These are phyloP conservation scores for Saccostrea glomerata DNA, from an alignment of 1,140 invertebrate genomes.

Conservation along the genomic window DNA sequence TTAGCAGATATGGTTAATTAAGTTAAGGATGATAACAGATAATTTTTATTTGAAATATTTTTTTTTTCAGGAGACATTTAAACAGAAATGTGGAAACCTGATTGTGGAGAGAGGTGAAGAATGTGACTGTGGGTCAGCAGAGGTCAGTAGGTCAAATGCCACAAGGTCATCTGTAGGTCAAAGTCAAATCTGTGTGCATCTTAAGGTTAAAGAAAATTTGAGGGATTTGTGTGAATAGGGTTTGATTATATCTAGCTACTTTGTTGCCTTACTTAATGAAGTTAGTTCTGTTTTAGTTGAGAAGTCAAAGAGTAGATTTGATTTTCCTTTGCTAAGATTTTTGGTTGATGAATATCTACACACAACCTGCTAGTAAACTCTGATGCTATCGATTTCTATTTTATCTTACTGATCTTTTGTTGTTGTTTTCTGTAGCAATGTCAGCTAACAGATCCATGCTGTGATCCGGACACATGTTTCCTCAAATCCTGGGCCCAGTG, in stretches of 20 bases:
- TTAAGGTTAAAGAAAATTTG: too few relatives aligned
- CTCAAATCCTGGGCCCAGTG: slow-evolving; percentile 94
- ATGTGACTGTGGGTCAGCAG: slow-evolving; percentile 83
- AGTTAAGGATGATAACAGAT: too few relatives aligned
- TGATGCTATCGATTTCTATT: not conserved
- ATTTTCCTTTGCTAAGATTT: too few relatives aligned
- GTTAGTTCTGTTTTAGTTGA: too few relatives aligned
- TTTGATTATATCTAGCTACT: too few relatives aligned
- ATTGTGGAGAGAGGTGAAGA: slow-evolving; percentile 97
- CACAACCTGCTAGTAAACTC: too few relatives aligned
- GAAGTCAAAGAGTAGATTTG: not conserved
- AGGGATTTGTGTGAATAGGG: too few relatives aligned
- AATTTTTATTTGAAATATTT: too few relatives aligned
- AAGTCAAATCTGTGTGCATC: not conserved
- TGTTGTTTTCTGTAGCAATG: slow-evolving; percentile 85
- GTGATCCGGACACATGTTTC: slow-evolving; percentile 96
- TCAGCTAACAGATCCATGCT: slow-evolving; percentile 89
- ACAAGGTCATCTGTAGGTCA: not conserved
- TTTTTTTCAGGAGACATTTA: slow-evolving; percentile 68
- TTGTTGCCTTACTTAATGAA: too few relatives aligned
- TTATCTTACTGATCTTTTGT: too few relatives aligned
- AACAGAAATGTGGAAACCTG: slow-evolving; percentile 90
- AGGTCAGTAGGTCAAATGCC: slow-evolving; percentile 63
- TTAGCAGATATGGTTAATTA: too few relatives aligned
- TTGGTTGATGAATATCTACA: too few relatives aligned